Evolutionary conservation across 2,888 invertebrate genomes (phyloP).

Genomic region (Gymnoscelis rufifasciata): DNA sequence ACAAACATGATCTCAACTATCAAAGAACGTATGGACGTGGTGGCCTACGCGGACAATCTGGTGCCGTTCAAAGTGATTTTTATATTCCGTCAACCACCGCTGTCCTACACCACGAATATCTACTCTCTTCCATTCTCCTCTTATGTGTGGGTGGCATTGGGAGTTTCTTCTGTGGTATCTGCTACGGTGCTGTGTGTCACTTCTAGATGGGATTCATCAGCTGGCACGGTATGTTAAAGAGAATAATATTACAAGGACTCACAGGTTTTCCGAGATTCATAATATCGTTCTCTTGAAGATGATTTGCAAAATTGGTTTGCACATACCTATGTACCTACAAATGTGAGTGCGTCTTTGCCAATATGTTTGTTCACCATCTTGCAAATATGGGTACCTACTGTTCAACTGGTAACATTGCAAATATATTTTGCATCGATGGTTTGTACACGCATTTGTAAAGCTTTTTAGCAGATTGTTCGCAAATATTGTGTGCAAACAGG

Average conservation of each 20-base stretch:
- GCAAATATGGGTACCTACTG: too few species aligned
- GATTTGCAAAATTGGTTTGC: too few species aligned
- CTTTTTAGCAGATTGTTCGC: too few species aligned
- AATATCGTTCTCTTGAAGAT: too few species aligned
- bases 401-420: too few species aligned
- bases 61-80: conserved; percentile 69
- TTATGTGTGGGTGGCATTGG: conserved; percentile 79
- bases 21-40: conserved; percentile 45
- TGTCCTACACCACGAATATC: conserved; percentile 82
- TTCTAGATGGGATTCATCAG: conserved; percentile 49
- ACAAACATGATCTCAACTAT: conserved; percentile 47
- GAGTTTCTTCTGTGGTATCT: conserved; percentile 55
- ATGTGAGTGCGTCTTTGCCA: too few species aligned
- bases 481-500: too few species aligned
- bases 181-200: conserved; percentile 53
- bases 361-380: too few species aligned
- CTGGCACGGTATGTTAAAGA: conserved; percentile 32
- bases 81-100: conserved; percentile 82
- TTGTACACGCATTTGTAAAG: too few species aligned
- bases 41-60: conserved; percentile 68
- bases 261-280: neutral
- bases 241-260: neutral
- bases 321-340: too few species aligned
- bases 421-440: too few species aligned
- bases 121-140: conserved; percentile 81